These are phyloP conservation scores for Sinocyclocheilus anshuiensis DNA, from an alignment of 2,113 vertebrate genomes.

Conservation along the genomic window DNA sequence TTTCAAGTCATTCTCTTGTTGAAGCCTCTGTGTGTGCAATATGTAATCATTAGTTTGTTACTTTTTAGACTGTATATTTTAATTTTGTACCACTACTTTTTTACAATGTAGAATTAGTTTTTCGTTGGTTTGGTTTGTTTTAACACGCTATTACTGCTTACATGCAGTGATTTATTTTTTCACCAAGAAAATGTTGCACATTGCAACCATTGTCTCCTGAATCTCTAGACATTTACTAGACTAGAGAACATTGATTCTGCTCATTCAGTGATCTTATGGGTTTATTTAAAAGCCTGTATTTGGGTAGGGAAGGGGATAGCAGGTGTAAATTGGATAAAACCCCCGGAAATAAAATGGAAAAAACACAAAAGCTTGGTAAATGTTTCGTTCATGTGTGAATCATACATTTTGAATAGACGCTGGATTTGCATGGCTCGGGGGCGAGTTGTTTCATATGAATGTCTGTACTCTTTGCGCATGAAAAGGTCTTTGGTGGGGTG, in stretches of 20 bases:
- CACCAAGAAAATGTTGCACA: conserved; percentile 60
- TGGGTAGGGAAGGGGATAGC: conserved; percentile 23
- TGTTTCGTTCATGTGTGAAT: conserved; percentile 21
- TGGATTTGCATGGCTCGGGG: conserved; percentile 50
- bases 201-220: conserved; percentile 58
- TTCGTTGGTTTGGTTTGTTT: conserved; percentile 17
- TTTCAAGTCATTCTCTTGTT: conserved; percentile 46
- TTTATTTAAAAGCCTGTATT: conserved; percentile 56
- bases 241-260: conserved; percentile 37
- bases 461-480: conserved; percentile 55
- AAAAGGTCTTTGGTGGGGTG: conserved; percentile 37
- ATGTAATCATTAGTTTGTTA: conserved; percentile 54
- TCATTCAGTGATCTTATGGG: conserved; percentile 51
- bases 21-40: conserved; percentile 58
- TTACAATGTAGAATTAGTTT: conserved; percentile 43
- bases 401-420: conserved; percentile 17
- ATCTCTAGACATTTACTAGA: conserved; percentile 42
- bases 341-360: conserved; percentile 43
- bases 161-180: conserved; percentile 53
- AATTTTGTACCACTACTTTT: conserved; percentile 45
- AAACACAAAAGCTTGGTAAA: conserved; percentile 6
- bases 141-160: conserved; percentile 41
- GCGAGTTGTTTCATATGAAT: conserved; percentile 53
- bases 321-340: conserved; percentile 43
- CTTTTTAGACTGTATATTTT: conserved; percentile 37